These are phyloP conservation scores for Mechanitis messenoides DNA, from an alignment of 2,888 invertebrate genomes.

Conservation along the genomic window DNA sequence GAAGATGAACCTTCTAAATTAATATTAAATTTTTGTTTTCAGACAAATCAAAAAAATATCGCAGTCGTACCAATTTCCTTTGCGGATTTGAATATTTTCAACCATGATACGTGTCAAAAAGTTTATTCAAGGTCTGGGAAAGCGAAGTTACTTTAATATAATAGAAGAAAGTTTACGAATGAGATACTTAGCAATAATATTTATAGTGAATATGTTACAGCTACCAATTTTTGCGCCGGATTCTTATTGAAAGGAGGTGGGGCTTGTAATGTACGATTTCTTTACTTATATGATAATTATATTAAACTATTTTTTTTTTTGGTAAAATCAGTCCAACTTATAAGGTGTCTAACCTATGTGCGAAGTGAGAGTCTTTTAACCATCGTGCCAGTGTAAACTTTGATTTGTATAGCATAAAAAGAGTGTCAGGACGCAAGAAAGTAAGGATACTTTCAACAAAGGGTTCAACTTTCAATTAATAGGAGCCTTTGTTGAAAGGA, in stretches of 20 bases:
- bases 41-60: not conserved
- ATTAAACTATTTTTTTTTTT: too few relatives aligned
- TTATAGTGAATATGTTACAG: conserved; percentile 39
- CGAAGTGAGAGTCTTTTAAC: too few relatives aligned
- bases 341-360: too few relatives aligned
- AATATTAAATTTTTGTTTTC: not conserved
- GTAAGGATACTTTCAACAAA: too few relatives aligned
- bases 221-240: conserved; percentile 44
- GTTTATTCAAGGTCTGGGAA: not conserved
- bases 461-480: too few relatives aligned
- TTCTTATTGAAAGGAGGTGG: conserved; percentile 35
- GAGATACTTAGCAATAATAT: not conserved
- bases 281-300: not conserved
- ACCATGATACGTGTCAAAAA: not conserved
- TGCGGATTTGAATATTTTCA: conserved; percentile 1
- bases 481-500: too few relatives aligned
- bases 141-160: not conserved
- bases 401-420: too few relatives aligned
- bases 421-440: too few relatives aligned
- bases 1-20: not conserved
- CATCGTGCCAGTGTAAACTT: too few relatives aligned
- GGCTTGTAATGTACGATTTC: conserved; percentile 43
- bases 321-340: too few relatives aligned
- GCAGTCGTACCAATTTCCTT: not conserved
- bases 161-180: not conserved